Conservation (phyloP, 2,888 invertebrate species). For the Oscheius sp. region DNA sequence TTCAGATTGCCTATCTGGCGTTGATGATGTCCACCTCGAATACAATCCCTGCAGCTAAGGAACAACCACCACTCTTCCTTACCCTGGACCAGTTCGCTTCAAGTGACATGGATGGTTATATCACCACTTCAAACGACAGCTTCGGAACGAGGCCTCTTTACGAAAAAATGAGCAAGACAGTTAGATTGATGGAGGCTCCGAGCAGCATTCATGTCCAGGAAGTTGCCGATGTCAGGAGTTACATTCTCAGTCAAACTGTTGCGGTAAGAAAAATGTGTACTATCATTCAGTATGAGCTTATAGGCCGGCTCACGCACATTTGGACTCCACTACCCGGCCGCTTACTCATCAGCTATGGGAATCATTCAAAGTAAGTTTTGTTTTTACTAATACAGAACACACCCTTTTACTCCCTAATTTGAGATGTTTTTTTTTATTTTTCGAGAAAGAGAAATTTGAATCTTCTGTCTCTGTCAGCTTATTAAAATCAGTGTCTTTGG, state of each 20-base stretch:
- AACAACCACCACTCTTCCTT: slow-evolving; percentile 45
- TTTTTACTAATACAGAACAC: too few relatives aligned
- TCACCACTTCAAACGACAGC: background rate
- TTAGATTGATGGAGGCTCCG: slow-evolving; percentile 14
- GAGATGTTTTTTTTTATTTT: too few relatives aligned
- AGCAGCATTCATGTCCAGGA: background rate
- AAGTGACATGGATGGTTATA: slow-evolving; percentile 5
- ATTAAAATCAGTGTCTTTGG: too few relatives aligned
- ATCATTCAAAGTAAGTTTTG: background rate
- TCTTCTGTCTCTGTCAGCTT: too few relatives aligned
- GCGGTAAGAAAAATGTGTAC: background rate
- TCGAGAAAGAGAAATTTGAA: too few relatives aligned
- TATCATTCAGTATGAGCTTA: background rate
- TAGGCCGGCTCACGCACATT: slow-evolving; percentile 53
- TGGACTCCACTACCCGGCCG: slow-evolving; percentile 62
- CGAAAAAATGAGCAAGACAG: background rate
- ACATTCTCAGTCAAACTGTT: slow-evolving; percentile 5
- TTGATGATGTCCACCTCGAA: slow-evolving; percentile 49
- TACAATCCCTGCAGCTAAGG: slow-evolving; percentile 50
- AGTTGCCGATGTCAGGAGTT: background rate
- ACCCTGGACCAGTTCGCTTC: slow-evolving; percentile 36
- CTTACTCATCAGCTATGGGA: background rate
- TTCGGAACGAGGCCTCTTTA: background rate
- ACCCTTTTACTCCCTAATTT: too few relatives aligned
- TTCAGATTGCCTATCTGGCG: slow-evolving; percentile 45